A percentile compares a stretch with the other conserved stretches of the same genome.
Conservation (phyloP, 1,140 invertebrate genomes). For the Bilobella aurantiaca region DNA sequence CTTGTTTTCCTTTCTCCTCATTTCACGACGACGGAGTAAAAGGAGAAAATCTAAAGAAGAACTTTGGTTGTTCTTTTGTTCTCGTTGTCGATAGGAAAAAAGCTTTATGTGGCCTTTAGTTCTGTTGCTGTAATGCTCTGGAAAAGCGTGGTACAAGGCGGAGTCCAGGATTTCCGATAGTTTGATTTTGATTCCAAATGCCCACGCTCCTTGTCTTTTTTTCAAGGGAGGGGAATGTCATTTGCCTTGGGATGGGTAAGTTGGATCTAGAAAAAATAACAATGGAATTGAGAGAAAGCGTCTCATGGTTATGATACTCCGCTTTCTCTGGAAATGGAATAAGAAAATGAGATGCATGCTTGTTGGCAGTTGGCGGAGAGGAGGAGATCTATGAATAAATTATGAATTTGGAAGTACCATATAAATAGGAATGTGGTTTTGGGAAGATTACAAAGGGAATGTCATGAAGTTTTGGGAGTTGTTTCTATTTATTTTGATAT, state of each 20-base stretch:
- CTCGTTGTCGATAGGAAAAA: too few relatives aligned
- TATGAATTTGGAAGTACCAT: too few relatives aligned
- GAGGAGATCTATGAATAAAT: too few relatives aligned
- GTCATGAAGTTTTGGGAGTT: too few relatives aligned
- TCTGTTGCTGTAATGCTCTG: neutral
- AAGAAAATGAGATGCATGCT: too few relatives aligned
- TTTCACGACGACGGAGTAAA: neutral
- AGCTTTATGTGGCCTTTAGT: too few relatives aligned
- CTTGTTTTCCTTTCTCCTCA: conserved; percentile 6
- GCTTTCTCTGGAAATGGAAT: neutral
- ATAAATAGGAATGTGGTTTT: too few relatives aligned
- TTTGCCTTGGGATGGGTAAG: neutral
- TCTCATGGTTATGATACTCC: neutral
- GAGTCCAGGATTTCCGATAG: neutral
- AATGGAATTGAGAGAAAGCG: neutral
- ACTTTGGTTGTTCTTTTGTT: neutral
- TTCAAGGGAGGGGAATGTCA: neutral
- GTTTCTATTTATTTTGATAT: neutral
- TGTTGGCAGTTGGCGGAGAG: too few relatives aligned
- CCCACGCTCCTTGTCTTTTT: conserved; percentile 1
- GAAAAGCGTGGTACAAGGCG: neutral
- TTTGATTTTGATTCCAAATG: neutral
- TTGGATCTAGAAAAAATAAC: neutral
- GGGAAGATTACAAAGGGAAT: too few relatives aligned
- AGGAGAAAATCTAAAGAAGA: neutral